Evolutionary conservation across 2,113 vertebrate species (phyloP), one percentile per base, ranked within the genome.

Genomic region (Podarcis raffonei): DNA sequence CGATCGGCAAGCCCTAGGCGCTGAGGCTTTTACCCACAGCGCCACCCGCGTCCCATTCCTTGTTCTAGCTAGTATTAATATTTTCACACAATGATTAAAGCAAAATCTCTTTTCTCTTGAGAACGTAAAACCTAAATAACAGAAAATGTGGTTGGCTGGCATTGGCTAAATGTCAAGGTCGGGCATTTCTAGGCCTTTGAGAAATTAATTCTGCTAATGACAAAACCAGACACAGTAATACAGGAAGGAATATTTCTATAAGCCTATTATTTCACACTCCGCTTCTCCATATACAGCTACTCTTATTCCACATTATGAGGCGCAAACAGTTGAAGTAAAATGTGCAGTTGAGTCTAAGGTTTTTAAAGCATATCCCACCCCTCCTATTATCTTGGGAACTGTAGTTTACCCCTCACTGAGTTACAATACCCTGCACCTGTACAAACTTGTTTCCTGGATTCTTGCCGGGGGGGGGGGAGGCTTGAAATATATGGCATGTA

Each of bases 191-290:
- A 87, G 77, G 57, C 89, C 83, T 80, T 92, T 71, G 30, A 94
- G 92, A 91, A 91, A 72, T 84, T 87, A 90, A 30, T 13, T 92
- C 53, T 89, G 90, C 90, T 87, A 92, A 87, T 93, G 87, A 90
- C 79, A 85, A 94, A 95, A 92, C 87, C 83, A 91, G 77, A 77
- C 65, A 89, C 57, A 93, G 66, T 9, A 85, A 83, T 91, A 87
- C 94, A 94, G 91, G 83, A 93, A 93, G 86, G 95, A 95, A 94
- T 95, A 85, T 90, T 95, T 96, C 84, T 87, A 71, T 89, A 94
- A 90, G 90, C 90, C 78, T 91, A 57, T 87, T 93, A 84, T 35
- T 90, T n/a, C 68, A 85, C 18, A 89, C 57, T 90, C 62, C 91
- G 91, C 87, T 90, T 76, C 86, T 93, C 89, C 69, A 16, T 59